Conservation (phyloP, 2,797 vertebrate species). For the Vespertilio murinus region DNA sequence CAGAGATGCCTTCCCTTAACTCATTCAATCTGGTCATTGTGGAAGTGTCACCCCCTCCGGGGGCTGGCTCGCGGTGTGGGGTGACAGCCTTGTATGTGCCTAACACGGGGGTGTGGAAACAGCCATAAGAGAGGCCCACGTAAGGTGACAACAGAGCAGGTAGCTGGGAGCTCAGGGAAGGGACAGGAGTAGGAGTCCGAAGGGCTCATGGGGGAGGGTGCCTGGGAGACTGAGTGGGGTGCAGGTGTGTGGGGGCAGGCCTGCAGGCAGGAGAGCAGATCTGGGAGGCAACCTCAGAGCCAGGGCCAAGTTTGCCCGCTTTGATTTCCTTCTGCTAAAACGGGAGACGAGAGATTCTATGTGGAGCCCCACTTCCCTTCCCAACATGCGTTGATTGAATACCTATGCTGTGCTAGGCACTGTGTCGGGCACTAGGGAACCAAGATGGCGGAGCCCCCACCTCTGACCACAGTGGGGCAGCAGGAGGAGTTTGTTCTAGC, state of each 20-base stretch:
- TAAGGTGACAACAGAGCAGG: not conserved
- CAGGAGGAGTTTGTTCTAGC: slow-evolving; percentile 61
- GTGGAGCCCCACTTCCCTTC: not conserved
- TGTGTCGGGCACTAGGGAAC: slow-evolving; percentile 30
- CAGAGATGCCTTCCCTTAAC: slow-evolving; percentile 1
- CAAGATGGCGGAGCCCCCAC: slow-evolving; percentile 25
- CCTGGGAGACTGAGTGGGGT: not conserved
- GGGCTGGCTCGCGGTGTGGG: not conserved
- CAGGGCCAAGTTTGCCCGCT: not conserved
- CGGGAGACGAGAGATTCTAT: not conserved
- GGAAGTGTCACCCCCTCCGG: not conserved
- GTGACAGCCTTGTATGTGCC: not conserved
- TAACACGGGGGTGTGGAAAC: not conserved
- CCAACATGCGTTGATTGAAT: not conserved
- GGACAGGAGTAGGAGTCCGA: not conserved
- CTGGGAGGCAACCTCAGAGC: not conserved
- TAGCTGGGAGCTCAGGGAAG: not conserved
- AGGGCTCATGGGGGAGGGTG: not conserved
- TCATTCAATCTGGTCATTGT: not conserved
- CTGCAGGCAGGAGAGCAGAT: not conserved
- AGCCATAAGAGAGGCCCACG: not conserved
- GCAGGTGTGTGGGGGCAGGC: not conserved
- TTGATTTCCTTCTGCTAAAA: not conserved
- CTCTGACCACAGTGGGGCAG: slow-evolving; percentile 37
- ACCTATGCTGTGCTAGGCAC: slow-evolving; percentile 2